A percentile compares a stretch with the other conserved stretches of the same genome.
phyloP scores from a whole-genome alignment of 2,113 vertebrate genomes.

The Grammomys dolichurus region DNA sequence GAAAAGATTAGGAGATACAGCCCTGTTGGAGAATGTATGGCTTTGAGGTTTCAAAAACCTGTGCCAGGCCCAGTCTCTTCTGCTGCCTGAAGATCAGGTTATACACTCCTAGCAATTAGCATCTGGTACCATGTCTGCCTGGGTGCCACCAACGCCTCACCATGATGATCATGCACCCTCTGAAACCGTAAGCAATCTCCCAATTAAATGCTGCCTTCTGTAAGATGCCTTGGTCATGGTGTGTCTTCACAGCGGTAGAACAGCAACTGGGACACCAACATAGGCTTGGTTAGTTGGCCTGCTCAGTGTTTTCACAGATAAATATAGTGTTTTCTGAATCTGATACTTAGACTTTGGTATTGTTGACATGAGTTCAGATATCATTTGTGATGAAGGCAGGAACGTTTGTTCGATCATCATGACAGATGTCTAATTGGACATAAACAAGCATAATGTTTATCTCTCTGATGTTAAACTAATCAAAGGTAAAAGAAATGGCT shows the following conservation, averaged over 20 bases:
- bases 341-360: neutral
- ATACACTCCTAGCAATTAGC: neutral
- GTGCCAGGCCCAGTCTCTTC: neutral
- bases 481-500: slow-evolving; percentile 28
- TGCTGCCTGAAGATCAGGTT: neutral
- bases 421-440: neutral
- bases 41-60: neutral
- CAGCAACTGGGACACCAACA: neutral
- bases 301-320: neutral
- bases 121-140: neutral
- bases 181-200: neutral
- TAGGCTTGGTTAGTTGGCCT: neutral
- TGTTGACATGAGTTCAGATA: neutral
- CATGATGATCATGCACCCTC: neutral
- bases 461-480: neutral
- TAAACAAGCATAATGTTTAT: neutral
- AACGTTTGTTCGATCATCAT: neutral
- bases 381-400: neutral
- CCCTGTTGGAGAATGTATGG: neutral
- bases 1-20: neutral
- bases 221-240: neutral
- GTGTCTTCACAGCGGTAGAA: neutral
- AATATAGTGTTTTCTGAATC: neutral
- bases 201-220: neutral
- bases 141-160: neutral